phyloP scores from a whole-genome alignment of 2,888 invertebrate genomes.

The Blera fallax region DNA sequence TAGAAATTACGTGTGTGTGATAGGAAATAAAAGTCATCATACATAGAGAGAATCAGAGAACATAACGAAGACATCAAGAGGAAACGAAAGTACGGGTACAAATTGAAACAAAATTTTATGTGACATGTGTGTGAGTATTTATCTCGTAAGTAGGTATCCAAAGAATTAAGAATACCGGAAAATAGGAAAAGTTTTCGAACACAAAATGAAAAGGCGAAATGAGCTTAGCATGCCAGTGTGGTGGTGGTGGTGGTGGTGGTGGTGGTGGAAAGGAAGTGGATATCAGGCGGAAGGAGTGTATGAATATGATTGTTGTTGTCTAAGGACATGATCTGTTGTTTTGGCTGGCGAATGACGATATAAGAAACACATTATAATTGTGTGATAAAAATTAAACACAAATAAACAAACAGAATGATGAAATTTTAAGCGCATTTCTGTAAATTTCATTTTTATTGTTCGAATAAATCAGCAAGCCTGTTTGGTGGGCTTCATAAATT shows the following conservation, averaged over 20 bases:
- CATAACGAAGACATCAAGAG: background rate
- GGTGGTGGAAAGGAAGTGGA: too few species aligned
- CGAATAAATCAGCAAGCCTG: too few species aligned
- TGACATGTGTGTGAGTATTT: background rate
- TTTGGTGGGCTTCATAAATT: too few species aligned
- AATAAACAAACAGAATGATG: background rate
- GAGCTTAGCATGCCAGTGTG: background rate
- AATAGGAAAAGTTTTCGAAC: background rate
- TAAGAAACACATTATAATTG: background rate
- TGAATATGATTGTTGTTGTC: background rate
- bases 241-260: background rate
- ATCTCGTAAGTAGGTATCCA: background rate
- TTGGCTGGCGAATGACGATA: background rate
- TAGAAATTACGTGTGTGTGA: constrained; percentile 6
- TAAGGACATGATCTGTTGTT: background rate
- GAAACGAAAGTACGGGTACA: background rate
- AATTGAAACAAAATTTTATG: background rate
- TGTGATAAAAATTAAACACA: background rate
- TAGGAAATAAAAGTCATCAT: background rate
- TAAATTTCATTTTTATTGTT: too few species aligned
- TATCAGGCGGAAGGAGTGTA: too few species aligned
- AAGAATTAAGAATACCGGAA: background rate
- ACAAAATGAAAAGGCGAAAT: background rate
- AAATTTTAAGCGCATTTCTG: background rate
- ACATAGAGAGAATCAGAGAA: background rate